Evolutionary conservation across 2,797 vertebrate genomes (phyloP), one percentile per base, ranked within the genome.

Genomic region (Thalassophryne amazonica): DNA sequence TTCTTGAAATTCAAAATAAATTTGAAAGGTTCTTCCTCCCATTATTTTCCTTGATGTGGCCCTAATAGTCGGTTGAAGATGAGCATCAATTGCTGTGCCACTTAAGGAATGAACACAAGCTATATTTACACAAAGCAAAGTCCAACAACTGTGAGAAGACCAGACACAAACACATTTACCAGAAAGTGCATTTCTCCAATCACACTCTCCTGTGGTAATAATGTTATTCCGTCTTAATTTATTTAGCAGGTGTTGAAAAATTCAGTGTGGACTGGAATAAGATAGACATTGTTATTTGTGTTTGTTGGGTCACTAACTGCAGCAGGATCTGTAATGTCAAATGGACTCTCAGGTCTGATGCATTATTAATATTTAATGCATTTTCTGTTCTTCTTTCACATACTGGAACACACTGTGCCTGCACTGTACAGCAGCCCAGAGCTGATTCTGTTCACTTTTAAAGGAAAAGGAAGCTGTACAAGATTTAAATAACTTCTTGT

Each of bases 101-200:
- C 20, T 14, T 17, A 4, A 37, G 21, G 4, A 27, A 50, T 18
- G 27, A 40, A 11, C 24, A 33, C 11, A 21, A 5, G 10, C 9
- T 33, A n/a, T 29, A 17, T 53, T 63, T 19, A 51, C 40, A 62
- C 49, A 35, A 11, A 22, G 14, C n/a, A 8, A 14, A 43, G 13
- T 36, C 18, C 16, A 11, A 17, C 24, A 20, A 1, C 14, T 25
- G 19, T 21, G 10, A 42, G 24, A 15, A 21, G n/a, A 7, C 4
- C 3, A 7, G 2, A 27, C 8, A 18, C 17, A 22, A 1, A 48
- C 7, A 6, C 8, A 24, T 23, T 32, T 12, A 23, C n/a, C n/a
- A n/a, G n/a, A n/a, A n/a, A n/a, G n/a, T n/a, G n/a, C n/a, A n/a
- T n/a, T n/a, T n/a, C n/a, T n/a, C n/a, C n/a, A n/a, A n/a, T n/a